A percentile compares a stretch with the other conserved stretches of the same genome.
Conservation (phyloP, 2,113 vertebrate species). For the Onychorhynchus coronatus region DNA sequence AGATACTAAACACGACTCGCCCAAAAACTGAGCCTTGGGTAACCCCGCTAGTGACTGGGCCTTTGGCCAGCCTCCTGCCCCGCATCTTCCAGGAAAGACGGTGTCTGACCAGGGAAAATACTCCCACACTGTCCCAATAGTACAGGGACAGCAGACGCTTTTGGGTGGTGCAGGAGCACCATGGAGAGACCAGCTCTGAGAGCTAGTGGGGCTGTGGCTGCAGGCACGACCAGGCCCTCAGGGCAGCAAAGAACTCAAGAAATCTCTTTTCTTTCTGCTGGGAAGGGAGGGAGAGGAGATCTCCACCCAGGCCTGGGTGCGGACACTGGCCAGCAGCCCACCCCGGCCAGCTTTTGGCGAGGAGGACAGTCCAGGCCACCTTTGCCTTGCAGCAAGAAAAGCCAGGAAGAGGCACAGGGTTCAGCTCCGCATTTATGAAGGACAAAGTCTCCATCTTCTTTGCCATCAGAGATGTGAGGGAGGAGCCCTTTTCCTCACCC, state of each 20-base stretch:
- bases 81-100: accelerated
- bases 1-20: not conserved
- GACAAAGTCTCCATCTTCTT: not conserved
- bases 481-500: not conserved
- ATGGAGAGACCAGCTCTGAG: not conserved
- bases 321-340: not conserved
- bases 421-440: not conserved
- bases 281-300: not conserved
- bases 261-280: not conserved
- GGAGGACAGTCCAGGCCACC: not conserved
- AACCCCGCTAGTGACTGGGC: accelerated
- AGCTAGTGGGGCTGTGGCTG: not conserved
- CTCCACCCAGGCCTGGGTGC: not conserved
- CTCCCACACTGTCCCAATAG: not conserved
- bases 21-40: not conserved
- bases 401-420: not conserved
- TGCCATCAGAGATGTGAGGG: accelerated
- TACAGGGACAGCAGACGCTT: not conserved
- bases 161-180: not conserved
- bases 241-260: not conserved
- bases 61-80: not conserved
- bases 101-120: not conserved
- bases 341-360: accelerated
- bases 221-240: accelerated
- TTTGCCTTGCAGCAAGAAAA: accelerated